A percentile compares a stretch with the other conserved stretches of the same genome.
Evolutionary conservation across 2,888 invertebrate species (phyloP).

Genomic region (Buathra laborator): DNA sequence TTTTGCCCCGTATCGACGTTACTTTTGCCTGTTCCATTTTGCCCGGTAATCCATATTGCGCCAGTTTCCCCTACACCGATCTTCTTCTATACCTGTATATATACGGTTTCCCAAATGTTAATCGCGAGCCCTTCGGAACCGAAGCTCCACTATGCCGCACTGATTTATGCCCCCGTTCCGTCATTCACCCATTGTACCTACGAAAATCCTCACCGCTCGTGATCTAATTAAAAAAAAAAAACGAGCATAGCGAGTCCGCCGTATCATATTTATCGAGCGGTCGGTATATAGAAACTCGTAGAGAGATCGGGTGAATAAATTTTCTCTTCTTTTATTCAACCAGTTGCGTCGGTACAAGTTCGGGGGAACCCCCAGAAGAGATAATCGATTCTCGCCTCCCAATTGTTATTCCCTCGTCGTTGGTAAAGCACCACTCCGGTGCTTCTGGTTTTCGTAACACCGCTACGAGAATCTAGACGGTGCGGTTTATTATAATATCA

Average conservation of each 20-base stretch:
- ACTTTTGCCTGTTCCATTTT: no score
- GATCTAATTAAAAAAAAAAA: constrained; percentile 71
- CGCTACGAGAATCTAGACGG: constrained; percentile 24
- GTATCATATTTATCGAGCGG: constrained; percentile 63
- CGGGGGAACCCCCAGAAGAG: neutral
- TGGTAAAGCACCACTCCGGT: neutral
- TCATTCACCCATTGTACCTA: constrained; percentile 62
- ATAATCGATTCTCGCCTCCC: constrained; percentile 54
- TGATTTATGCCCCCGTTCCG: constrained; percentile 69
- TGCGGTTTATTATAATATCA: constrained; percentile 39
- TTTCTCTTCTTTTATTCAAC: constrained; percentile 62
- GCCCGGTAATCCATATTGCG: no score
- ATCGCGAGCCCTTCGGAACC: constrained; percentile 63
- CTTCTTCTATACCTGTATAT: constrained; percentile 18
- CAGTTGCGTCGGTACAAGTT: constrained; percentile 56
- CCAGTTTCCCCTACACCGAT: neutral
- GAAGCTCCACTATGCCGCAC: constrained; percentile 39
- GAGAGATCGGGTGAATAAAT: constrained; percentile 69
- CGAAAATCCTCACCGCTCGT: constrained; percentile 56
- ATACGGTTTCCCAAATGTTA: constrained; percentile 69
- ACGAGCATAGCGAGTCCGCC: constrained; percentile 64
- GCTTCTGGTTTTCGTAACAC: constrained; percentile 10
- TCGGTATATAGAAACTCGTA: neutral
- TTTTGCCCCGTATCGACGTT: no score
- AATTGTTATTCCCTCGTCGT: constrained; percentile 48